Base-by-base conservation (phyloP, 2,113 vertebrate species). In the Scomber colias region DNA sequence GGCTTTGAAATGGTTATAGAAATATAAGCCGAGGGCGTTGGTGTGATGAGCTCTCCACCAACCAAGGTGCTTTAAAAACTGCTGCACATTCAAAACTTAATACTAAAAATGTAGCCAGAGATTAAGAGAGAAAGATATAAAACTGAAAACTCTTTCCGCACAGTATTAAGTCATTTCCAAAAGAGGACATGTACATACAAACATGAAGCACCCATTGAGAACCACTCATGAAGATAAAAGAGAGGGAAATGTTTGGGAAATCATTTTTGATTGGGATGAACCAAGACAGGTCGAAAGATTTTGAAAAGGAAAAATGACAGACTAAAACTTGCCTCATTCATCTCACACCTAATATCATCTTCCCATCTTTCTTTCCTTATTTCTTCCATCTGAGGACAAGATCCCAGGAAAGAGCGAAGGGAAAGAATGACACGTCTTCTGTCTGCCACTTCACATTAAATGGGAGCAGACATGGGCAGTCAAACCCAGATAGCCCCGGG, bases 391-490 rank as follows among this genome's bases (percentile, higher is more conserved):
- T 15, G 55, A 35, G 9, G 61, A 81, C 60, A 77, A 59, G 27
- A 76, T 80, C 83, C 55, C n/a, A 27, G 78, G 73, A 86, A 83
- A 72, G 45, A 84, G 50, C 60, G 55, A 71, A 63, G 65, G 70
- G 40, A 66, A 77, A 82, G 76, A 88, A 87, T 89, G 86, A 82
- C 86, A 86, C 30, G 46, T 92, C 82, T 85, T 90, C 89, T 71
- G 73, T 87, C 80, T 87, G 83, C 88, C 86, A 88, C 87, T 88
- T 91, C 87, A 83, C 74, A 91, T 91, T 92, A 93, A 89, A 91
- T 78, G 73, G 85, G 73, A 90, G 71, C 87, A 91, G 86, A 85
- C 92, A 86, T 82, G 84, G 84, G 71, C 85, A 90, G 90, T 91
- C 90, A 86, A 89, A 90, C 67, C 85, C 80, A 81, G 86, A 91